Evolutionary conservation across 1,140 invertebrate species (phyloP).

Genomic region (Drosophila kepulauana): DNA sequence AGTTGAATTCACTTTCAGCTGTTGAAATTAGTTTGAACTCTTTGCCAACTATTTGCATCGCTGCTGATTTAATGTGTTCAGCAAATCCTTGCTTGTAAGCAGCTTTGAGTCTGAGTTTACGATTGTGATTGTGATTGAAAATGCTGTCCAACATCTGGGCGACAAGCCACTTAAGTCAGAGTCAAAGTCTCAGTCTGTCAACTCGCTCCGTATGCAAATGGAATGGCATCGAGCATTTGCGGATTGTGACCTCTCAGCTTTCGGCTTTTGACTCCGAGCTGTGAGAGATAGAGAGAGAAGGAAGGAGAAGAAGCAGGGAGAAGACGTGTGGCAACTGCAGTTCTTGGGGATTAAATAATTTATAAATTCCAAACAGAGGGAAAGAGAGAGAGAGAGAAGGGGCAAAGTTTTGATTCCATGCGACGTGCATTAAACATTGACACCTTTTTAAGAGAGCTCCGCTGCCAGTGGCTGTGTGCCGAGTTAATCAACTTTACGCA

Average conservation of each 20-base stretch:
- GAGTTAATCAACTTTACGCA: slow-evolving; percentile 81
- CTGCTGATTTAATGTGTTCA: slow-evolving; percentile 3
- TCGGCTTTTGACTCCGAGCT: background rate
- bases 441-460: slow-evolving; percentile 39
- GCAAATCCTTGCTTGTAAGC: slow-evolving; percentile 2
- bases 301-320: too few relatives aligned
- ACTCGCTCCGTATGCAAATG: slow-evolving; percentile 32
- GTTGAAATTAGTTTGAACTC: too few relatives aligned
- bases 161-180: slow-evolving; percentile 28
- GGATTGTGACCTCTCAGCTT: slow-evolving; percentile 4
- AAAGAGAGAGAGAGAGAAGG: background rate
- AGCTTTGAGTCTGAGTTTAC: background rate
- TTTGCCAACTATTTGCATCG: too few relatives aligned
- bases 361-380: slow-evolving; percentile 18
- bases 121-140: slow-evolving; percentile 3
- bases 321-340: too few relatives aligned
- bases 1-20: too few relatives aligned
- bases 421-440: slow-evolving; percentile 71
- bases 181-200: background rate
- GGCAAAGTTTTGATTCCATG: slow-evolving; percentile 31
- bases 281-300: background rate
- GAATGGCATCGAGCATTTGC: slow-evolving; percentile 38
- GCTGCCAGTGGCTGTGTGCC: slow-evolving; percentile 3
- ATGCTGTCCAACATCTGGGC: slow-evolving; percentile 5
- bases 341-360: slow-evolving; percentile 42